phyloP scores from a whole-genome alignment of 2,797 vertebrate genomes.

The Toxotes lorentzi region DNA sequence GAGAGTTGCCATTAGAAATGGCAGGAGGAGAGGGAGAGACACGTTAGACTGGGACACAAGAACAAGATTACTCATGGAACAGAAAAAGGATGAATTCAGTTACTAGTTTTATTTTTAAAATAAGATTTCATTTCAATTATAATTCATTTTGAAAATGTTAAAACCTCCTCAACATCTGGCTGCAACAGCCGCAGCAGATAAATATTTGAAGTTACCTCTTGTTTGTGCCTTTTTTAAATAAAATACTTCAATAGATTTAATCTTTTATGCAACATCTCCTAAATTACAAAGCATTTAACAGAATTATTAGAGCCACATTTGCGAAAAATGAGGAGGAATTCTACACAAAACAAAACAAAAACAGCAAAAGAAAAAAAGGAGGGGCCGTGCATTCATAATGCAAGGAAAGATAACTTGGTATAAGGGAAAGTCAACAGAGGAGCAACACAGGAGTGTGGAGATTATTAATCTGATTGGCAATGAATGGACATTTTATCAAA shows the following conservation, averaged over 20 bases:
- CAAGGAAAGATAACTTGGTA: conserved; percentile 68
- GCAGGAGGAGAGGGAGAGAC: conserved; percentile 76
- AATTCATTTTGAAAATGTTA: conserved; percentile 90
- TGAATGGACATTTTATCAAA: conserved; percentile 76
- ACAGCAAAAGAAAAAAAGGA: conserved; percentile 54
- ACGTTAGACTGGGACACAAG: conserved; percentile 79
- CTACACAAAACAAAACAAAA: conserved; percentile 52
- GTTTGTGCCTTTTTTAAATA: conserved; percentile 89
- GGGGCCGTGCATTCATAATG: conserved; percentile 76
- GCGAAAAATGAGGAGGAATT: conserved; percentile 88
- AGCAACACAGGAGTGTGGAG: conserved; percentile 60
- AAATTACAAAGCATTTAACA: conserved; percentile 91
- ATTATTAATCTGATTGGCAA: conserved; percentile 67
- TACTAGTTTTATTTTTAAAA: conserved; percentile 96
- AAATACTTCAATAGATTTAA: conserved; percentile 92
- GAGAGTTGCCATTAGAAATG: conserved; percentile 79
- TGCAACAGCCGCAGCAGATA: conserved; percentile 81
- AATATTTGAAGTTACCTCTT: conserved; percentile 77
- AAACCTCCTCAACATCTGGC: conserved; percentile 84
- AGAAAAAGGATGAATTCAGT: conserved; percentile 83
- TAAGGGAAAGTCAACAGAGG: conserved; percentile 54
- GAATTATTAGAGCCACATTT: conserved; percentile 80
- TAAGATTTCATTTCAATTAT: conserved; percentile 97
- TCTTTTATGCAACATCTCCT: conserved; percentile 89
- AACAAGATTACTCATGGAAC: conserved; percentile 82